A percentile compares a stretch with the other conserved stretches of the same genome.
These are phyloP conservation scores for Drosophila nigromelanica DNA, from an alignment of 1,140 invertebrate genomes.

Conservation along the genomic window DNA sequence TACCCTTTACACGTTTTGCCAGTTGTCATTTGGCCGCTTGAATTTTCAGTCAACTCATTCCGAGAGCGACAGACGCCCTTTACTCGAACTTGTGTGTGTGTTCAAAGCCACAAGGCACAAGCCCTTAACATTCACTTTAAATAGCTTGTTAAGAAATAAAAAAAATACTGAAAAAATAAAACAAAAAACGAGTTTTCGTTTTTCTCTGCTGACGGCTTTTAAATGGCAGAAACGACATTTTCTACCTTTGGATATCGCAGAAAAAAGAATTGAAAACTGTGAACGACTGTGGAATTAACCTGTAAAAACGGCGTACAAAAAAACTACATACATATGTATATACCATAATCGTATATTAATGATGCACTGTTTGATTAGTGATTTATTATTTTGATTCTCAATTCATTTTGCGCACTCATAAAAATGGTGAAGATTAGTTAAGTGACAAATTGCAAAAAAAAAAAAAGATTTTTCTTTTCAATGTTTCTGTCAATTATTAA, in stretches of 20 bases:
- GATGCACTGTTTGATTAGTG: slow-evolving; percentile 5
- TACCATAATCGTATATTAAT: slow-evolving; percentile 1
- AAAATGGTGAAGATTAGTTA: not conserved
- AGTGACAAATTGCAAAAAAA: not conserved
- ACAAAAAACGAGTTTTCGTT: slow-evolving; percentile 72
- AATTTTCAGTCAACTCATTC: slow-evolving; percentile 38
- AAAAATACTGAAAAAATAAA: slow-evolving; percentile 1
- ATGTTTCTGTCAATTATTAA: not conserved
- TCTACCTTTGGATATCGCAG: slow-evolving; percentile 36
- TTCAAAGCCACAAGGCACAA: slow-evolving; percentile 49
- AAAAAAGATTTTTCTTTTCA: not conserved
- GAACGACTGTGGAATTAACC: slow-evolving; percentile 30
- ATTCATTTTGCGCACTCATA: not conserved
- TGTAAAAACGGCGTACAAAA: slow-evolving; percentile 30
- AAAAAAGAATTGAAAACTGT: slow-evolving; percentile 17
- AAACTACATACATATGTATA: not conserved
- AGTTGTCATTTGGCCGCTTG: slow-evolving; percentile 31
- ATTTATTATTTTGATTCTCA: slow-evolving; percentile 1
- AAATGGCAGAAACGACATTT: slow-evolving; percentile 76
- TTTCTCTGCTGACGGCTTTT: slow-evolving; percentile 57
- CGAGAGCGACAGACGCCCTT: slow-evolving; percentile 32
- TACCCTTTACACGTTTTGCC: not conserved
- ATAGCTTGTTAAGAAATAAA: slow-evolving; percentile 58
- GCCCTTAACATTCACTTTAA: slow-evolving; percentile 78
- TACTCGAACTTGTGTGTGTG: slow-evolving; percentile 25